Base-by-base conservation (phyloP, 1,140 invertebrate genomes). In the Uloborus diversus region DNA sequence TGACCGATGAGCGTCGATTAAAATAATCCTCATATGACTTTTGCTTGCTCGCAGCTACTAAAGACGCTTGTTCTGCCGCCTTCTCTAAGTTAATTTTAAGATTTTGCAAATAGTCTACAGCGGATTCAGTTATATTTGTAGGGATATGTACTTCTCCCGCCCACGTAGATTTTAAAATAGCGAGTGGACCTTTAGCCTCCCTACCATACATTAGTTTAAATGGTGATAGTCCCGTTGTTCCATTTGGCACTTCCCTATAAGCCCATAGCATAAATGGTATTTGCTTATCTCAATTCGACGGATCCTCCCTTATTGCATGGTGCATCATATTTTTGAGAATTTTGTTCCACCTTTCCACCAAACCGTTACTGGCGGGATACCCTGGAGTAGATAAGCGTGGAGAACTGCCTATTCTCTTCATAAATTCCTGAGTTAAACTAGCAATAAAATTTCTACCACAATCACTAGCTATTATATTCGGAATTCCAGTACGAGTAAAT, bases 181-280 rank as follows among this genome's bases (percentile, higher is more conserved):
- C 51, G 4, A 64, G 42, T 33, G 61, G 71, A 27, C 49, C 61
- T 35, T 49, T 23, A 9, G 61, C 30, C 17, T 62, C n/a, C 2
- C 37, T 4, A 7, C 64, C 65, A 35, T 79, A 69, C 3, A 69
- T 3, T 0, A 79, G 23, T 28, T 68, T 27, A 25, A 47, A 68
- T 23, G 53, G 76, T 14, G 47, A 5, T 13, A 69, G 51, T 20
- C 65, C 65, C 0, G 35, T 79, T 2, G 17, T 37, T 3, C 20
- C 23, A 28, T 57, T 53, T 13, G 33, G 61, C 4, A 57, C 42
- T 35, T 79, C 75, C 9, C 64, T 0, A 7, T 59, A 59, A 1
- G 62, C 64, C 76, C 76, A 79, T 4, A 79, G n/a, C 3, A 79
- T 20, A 14, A 35, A 69, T 2, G 65, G 25, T 30, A 68, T 47